phyloP scores from a whole-genome alignment of 2,888 invertebrate species.

The Argyresthia goedartella region DNA sequence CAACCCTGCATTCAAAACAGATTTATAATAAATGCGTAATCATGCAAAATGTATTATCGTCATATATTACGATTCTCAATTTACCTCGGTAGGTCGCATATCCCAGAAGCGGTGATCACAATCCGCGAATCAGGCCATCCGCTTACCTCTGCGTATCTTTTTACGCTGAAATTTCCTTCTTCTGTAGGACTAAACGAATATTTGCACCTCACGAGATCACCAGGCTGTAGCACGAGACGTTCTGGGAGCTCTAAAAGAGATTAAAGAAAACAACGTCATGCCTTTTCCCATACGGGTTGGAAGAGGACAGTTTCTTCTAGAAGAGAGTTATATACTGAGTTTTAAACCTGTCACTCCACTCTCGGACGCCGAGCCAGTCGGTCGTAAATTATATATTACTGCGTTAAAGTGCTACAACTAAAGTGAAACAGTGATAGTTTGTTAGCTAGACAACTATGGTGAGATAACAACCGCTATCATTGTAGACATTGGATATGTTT shows the following conservation, averaged over 20 bases:
- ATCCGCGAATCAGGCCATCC: slow-evolving; percentile 59
- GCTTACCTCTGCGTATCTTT: slow-evolving; percentile 51
- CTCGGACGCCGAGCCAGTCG: too few relatives aligned
- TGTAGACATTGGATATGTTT: too few relatives aligned
- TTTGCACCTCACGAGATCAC: slow-evolving; percentile 55
- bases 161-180: slow-evolving; percentile 48
- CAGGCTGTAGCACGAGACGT: slow-evolving; percentile 40
- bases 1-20: slow-evolving; percentile 30
- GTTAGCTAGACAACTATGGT: too few relatives aligned
- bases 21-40: not conserved
- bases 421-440: too few relatives aligned
- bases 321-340: too few relatives aligned
- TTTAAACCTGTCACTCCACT: too few relatives aligned
- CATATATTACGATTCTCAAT: not conserved
- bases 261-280: too few relatives aligned
- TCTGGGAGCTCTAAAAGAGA: not conserved
- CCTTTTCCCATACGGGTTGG: too few relatives aligned
- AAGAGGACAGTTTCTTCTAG: too few relatives aligned
- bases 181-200: slow-evolving; percentile 49
- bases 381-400: too few relatives aligned
- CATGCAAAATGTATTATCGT: not conserved
- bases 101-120: slow-evolving; percentile 40
- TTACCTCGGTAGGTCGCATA: slow-evolving; percentile 57
- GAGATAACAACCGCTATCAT: too few relatives aligned
- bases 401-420: too few relatives aligned